Evolutionary conservation across 1,140 invertebrate genomes (phyloP), one percentile per base, ranked within the genome.

Genomic region (Drosophila tristis): DNA sequence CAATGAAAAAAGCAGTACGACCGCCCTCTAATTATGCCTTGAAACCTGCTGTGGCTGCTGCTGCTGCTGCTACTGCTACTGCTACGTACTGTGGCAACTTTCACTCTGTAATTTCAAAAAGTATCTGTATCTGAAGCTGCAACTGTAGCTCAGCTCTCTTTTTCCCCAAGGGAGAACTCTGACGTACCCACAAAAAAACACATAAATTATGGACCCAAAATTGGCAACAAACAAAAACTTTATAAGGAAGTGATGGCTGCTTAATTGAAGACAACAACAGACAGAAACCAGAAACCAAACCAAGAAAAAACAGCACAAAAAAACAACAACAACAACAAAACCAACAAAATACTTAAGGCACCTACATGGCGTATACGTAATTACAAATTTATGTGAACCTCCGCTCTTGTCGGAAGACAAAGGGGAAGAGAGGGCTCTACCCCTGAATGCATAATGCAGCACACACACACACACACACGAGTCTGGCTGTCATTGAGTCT

Each of bases 301-400:
- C 35, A 39, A 39, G 11, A 13, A 39, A 39, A 35, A 35, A 11
- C 9, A 11, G 9, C 9, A 35, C 9, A 35, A 35, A 35, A 2
- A 9, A 2, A 31, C 23, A 31, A 31, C 6, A 16, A 16, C 55
- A 29, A 23, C n/a, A n/a, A n/a, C 5, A 26, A 62, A 65, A 71
- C 55, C 4, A 39, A 39, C 2, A 13, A 39, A 13, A 29, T 29
- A 29, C 35, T 13, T 39, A 39, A 67, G 48, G 63, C 80, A 77
- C 74, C 79, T 84, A 87, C 84, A 68, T 77, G 84, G 74, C 84
- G 84, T 87, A 87, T 87, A 84, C 84, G 84, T 89, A 87, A 89
- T 87, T 87, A 87, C 67, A 80, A 84, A 87, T 89, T 89, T 84
- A 87, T 87, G 82, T 73, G 82, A 86, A 87, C 60, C 65, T 39